These are phyloP conservation scores for Myotis lucifugus DNA, from an alignment of 2,113 vertebrate genomes.

Conservation along the genomic window DNA sequence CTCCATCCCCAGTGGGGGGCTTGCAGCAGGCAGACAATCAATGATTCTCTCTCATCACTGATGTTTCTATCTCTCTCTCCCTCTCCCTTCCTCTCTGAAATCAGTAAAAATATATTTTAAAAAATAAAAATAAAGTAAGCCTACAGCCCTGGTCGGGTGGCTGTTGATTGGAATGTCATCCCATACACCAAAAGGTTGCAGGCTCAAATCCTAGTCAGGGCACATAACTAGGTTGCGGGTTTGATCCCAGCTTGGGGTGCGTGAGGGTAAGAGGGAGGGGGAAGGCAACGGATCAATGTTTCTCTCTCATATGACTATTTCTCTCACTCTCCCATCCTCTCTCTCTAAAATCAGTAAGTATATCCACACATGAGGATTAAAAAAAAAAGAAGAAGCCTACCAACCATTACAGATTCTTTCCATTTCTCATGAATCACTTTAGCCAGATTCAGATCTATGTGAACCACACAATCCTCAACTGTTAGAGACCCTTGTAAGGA, in stretches of 20 bases:
- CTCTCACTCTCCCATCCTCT: background rate
- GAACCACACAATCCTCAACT: slow-evolving; percentile 92
- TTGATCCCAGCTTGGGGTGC: background rate
- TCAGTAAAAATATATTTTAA: too few species aligned
- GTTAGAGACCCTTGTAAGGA: slow-evolving; percentile 88
- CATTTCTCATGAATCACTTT: slow-evolving; percentile 96
- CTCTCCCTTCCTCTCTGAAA: too few species aligned
- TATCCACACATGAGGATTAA: background rate
- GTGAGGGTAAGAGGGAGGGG: background rate
- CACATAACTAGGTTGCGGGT: background rate
- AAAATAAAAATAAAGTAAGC: slow-evolving; percentile 45
- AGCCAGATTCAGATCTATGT: slow-evolving; percentile 95
- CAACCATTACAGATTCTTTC: slow-evolving; percentile 96
- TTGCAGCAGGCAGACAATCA: too few species aligned
- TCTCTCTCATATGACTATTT: background rate
- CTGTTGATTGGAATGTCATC: background rate
- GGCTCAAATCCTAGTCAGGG: background rate
- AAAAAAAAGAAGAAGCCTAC: slow-evolving; percentile 74
- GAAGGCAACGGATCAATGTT: background rate
- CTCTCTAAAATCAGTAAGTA: background rate
- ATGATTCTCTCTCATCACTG: too few species aligned
- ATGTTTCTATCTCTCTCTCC: too few species aligned
- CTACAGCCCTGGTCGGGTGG: slow-evolving; percentile 71
- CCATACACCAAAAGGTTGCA: background rate
- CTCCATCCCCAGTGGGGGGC: too few species aligned